Conservation (phyloP, 2,113 vertebrate genomes). For the Oryzias woworae region DNA sequence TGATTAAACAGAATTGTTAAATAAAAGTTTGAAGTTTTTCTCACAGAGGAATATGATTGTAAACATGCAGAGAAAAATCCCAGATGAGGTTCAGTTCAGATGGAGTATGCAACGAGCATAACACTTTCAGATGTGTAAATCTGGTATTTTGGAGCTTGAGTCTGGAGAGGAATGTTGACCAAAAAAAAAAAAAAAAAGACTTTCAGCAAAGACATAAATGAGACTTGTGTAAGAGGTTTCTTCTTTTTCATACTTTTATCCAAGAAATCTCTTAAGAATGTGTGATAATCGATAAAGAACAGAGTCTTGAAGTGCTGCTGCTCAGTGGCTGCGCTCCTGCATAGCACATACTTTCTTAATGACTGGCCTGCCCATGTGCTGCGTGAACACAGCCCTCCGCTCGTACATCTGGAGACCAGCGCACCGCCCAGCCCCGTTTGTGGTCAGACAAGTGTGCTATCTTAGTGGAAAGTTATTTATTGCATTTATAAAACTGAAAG, state of each 20-base stretch:
- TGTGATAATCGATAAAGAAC: slow-evolving; percentile 3
- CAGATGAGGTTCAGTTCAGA: slow-evolving; percentile 59
- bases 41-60: slow-evolving; percentile 81
- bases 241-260: background rate
- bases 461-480: slow-evolving; percentile 74
- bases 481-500: slow-evolving; percentile 67
- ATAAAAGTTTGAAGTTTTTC: slow-evolving; percentile 78
- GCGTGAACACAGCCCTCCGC: slow-evolving; percentile 60
- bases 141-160: slow-evolving; percentile 55
- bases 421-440: slow-evolving; percentile 55
- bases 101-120: slow-evolving; percentile 65
- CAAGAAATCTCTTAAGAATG: background rate
- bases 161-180: slow-evolving; percentile 53
- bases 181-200: slow-evolving; percentile 43
- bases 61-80: slow-evolving; percentile 78
- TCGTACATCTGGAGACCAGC: slow-evolving; percentile 72
- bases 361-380: slow-evolving; percentile 69
- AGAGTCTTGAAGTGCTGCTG: slow-evolving; percentile 52
- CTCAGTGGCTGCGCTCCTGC: slow-evolving; percentile 57
- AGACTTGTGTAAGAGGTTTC: slow-evolving; percentile 6
- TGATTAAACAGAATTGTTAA: slow-evolving; percentile 85
- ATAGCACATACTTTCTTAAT: slow-evolving; percentile 67
- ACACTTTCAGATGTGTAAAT: slow-evolving; percentile 74
- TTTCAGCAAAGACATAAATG: slow-evolving; percentile 30
- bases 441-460: slow-evolving; percentile 71